Evolutionary conservation across 1,140 invertebrate species (phyloP), one percentile per base, ranked within the genome.

Genomic region (Drosophila sechellia): DNA sequence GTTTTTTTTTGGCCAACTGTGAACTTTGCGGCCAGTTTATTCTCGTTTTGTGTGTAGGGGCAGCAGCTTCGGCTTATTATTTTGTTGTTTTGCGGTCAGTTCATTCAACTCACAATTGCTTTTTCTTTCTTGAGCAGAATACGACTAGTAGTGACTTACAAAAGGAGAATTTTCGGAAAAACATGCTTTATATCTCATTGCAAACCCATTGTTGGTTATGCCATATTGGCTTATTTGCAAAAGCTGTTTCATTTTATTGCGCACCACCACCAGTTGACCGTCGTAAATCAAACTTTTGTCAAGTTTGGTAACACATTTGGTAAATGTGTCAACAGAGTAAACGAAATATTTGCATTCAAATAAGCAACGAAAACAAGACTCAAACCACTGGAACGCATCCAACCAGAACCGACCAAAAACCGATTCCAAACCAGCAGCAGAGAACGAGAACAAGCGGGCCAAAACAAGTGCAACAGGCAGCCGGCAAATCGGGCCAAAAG

Each of bases 391-490:
- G 61, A 64, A 61, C 40, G 58, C 56, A 78, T 39, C 42, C 34
- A 61, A 58, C 15, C 53, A 50, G 42, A 68, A 46, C 46, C 50
- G 6, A 31, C 31, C 45, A 52, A 56, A 56, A 65, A 46, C 46
- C 43, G 10, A 75, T 52, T n/a, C 39, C 42, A 46, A 65, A 70
- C 34, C 40, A 43, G 34, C 27, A 45, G 46, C 66, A 81, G 68
- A 45, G 42, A 45, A 20, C 42, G 42, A 45, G 42, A 45, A 52
- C 58, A 72, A 75, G 59, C 49, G 35, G 66, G 35, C 66, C 64
- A 48, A 69, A 84, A 83, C 80, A 84, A 84, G 80, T 83, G 80
- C 80, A 76, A 71, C 76, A 79, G 75, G 52, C 79, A 70, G 59
- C 45, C 68, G 70, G 72, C 65, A 53, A 76, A 81, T 60, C 73